Evolutionary conservation across 2,888 invertebrate species (phyloP), one percentile per base, ranked within the genome.

Genomic region (Aleiodes alternator): DNA sequence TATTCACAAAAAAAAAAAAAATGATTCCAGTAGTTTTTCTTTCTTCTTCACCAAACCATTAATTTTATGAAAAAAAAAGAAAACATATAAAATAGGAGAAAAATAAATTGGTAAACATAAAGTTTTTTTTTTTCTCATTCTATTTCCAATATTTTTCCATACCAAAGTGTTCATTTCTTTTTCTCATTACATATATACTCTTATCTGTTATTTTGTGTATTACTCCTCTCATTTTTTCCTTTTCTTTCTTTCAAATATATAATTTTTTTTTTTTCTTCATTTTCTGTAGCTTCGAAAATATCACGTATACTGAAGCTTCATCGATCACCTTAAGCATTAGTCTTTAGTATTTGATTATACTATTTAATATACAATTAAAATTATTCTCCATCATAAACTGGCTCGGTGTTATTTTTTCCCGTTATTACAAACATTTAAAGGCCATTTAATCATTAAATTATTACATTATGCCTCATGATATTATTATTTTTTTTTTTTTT

Each of bases 261-360:
- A 79, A 78, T 81, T 76, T 78, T 77, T 76, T 76, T 79, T 23
- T 23, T 2, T 23, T 23, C n/a, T n/a, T n/a, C n/a, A n/a, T 23
- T 23, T 23, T 23, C 23, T 77, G 79, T 78, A 69, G 79, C 81
- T 83, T 82, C 79, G 82, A 82, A 83, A 83, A 83, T 83, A 84
- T 84, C 82, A 83, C 82, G 81, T 80, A 81, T 80, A 82, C 80
- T 83, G 81, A 83, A 84, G 82, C 82, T 82, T 83, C 76, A 81
- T 85, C 82, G 83, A 83, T 87, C 84, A 86, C 83, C 87, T 87
- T 87, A 87, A 87, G 87, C 85, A 87, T 87, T 87, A 87, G 87
- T 87, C 87, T 87, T 87, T 87, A 87, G 87, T 87, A 84, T 87
- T 87, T 87, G 87, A 87, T 87, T 86, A 87, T 85, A 84, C 87